phyloP scores from a whole-genome alignment of 2,113 vertebrate genomes.

The Isurus oxyrinchus region DNA sequence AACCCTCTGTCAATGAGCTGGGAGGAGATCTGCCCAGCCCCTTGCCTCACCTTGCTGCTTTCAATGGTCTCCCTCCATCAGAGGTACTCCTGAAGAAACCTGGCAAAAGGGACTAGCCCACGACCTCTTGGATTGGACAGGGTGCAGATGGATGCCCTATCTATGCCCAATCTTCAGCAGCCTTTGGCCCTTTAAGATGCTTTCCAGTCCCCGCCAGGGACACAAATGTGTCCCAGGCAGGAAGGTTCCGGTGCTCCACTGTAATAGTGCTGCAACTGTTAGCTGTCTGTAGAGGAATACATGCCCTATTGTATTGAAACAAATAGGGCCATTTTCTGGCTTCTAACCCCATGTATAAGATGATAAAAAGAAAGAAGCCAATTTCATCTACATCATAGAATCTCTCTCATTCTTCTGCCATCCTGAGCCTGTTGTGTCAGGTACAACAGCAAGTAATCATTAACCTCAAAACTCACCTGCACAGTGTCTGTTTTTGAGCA shows the following conservation, averaged over 20 bases:
- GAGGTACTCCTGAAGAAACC: neutral
- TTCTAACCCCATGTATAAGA: neutral
- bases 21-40: no score
- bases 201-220: neutral
- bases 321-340: neutral
- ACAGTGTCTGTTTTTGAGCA: neutral
- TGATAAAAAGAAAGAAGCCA: neutral
- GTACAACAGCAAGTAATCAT: no score
- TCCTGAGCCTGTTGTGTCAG: neutral
- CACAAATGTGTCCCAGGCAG: neutral
- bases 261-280: neutral
- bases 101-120: neutral
- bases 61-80: neutral
- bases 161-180: neutral
- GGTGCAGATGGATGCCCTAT: neutral
- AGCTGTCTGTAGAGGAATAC: neutral
- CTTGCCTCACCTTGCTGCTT: neutral
- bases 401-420: neutral
- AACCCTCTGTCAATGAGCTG: neutral
- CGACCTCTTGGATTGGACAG: neutral
- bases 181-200: neutral
- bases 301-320: neutral
- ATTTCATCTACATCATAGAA: neutral
- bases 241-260: neutral
- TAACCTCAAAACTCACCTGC: neutral